phyloP scores from a whole-genome alignment of 2,888 invertebrate species.

The Diplolepis rosae region DNA sequence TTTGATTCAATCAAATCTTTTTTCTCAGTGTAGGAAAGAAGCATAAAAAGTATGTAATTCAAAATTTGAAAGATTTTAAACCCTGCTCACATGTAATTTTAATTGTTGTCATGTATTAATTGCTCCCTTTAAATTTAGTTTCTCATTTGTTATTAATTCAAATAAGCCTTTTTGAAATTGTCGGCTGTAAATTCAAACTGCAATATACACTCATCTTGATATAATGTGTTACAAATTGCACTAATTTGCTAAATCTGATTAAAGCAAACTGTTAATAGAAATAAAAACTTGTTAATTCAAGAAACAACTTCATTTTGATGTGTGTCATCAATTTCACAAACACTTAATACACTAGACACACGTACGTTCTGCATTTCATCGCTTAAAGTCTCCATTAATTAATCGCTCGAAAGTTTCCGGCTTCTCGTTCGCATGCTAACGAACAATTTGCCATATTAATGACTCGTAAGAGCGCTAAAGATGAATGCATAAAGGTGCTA shows the following conservation, averaged over 20 bases:
- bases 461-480: background rate
- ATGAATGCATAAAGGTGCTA: background rate
- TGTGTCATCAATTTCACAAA: background rate
- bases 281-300: background rate
- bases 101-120: too few relatives aligned
- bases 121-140: too few relatives aligned
- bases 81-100: too few relatives aligned
- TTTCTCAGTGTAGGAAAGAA: too few relatives aligned
- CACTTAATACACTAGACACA: background rate
- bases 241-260: background rate
- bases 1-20: too few relatives aligned
- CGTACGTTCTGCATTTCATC: background rate
- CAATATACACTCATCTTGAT: background rate
- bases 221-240: background rate
- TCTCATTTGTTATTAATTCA: too few relatives aligned
- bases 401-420: background rate
- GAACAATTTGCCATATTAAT: background rate
- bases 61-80: too few relatives aligned
- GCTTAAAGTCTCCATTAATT: constrained; percentile 1
- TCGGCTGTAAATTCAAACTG: too few relatives aligned
- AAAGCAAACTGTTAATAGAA: background rate
- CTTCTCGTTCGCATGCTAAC: background rate
- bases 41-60: too few relatives aligned
- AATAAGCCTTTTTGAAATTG: too few relatives aligned
- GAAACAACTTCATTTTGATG: constrained; percentile 28